phyloP scores from a whole-genome alignment of 2,797 vertebrate genomes.

The Hoplostethus atlanticus region DNA sequence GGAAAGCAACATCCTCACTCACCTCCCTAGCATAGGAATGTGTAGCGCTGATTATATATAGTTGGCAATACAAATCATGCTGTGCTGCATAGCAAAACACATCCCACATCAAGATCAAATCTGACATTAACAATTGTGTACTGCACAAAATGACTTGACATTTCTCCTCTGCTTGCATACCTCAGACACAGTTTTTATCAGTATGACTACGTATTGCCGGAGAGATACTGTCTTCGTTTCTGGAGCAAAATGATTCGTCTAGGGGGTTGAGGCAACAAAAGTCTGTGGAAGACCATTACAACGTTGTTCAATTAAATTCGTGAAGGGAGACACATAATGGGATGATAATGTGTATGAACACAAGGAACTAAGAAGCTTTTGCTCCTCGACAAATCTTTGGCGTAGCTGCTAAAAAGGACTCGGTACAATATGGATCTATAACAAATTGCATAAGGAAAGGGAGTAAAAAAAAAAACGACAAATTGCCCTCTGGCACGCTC shows the following conservation, averaged over 20 bases:
- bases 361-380: constrained; percentile 71
- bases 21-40: constrained; percentile 24
- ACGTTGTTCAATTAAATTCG: constrained; percentile 66
- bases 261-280: constrained; percentile 48
- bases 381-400: constrained; percentile 72
- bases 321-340: constrained; percentile 73
- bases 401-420: constrained; percentile 66
- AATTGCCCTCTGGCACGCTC: constrained; percentile 75
- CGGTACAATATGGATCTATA: constrained; percentile 76
- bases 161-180: constrained; percentile 34
- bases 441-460: constrained; percentile 79
- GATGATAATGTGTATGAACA: constrained; percentile 78
- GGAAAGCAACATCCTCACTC: constrained; percentile 59
- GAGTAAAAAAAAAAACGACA: constrained; percentile 59
- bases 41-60: background rate
- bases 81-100: constrained; percentile 28
- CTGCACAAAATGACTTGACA: constrained; percentile 31
- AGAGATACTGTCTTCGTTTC: constrained; percentile 38
- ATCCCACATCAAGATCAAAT: constrained; percentile 28
- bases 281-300: constrained; percentile 63
- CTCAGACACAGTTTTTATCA: constrained; percentile 1
- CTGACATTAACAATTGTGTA: constrained; percentile 1
- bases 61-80: background rate
- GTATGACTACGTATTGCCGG: constrained; percentile 24
- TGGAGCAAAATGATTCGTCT: constrained; percentile 37